Evolutionary conservation across 2,797 vertebrate genomes (phyloP), one percentile per base, ranked within the genome.

Genomic region (Melanitta fusca): DNA sequence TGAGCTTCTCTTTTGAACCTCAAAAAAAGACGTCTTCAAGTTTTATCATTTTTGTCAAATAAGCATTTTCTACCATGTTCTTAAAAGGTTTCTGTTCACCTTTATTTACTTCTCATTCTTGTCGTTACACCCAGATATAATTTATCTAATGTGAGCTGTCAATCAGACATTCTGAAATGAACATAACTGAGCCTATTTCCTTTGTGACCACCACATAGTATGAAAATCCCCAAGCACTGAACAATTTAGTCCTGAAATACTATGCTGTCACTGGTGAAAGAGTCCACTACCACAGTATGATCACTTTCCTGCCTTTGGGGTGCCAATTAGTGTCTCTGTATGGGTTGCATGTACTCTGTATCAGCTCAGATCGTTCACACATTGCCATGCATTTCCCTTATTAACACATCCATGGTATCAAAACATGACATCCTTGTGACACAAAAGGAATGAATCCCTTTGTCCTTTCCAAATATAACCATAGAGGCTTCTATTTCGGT

Each of bases 311-410:
- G 51, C 8, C 28, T 56, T 25, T 51, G 22, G 25, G 25, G 14
- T 49, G 22, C 25, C 56, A 65, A 2, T 53, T 49, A 60, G 30
- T n/a, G 28, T 30, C 45, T 73, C 62, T 69, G n/a, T 4, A 5
- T 6, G 15, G 25, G 27, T 21, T 2, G 1, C 5, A 27, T 2
- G 1, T 5, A 27, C 13, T 54, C 19, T 57, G 5, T 12, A 65
- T 24, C 34, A 93, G 60, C 32, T 73, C 53, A 68, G 14, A 34
- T 12, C 21, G 7, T 32, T 72, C 15, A 16, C 58, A 20, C 24
- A 9, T 30, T 21, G 43, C 8, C 39, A 43, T 6, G 36, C 13
- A 71, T 25, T 60, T 74, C 17, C 45, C 69, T 60, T 18, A 71
- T 24, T 66, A 84, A 65, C 20, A 27, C 8, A 12, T 15, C 14